Evolutionary conservation across 1,140 invertebrate species (phyloP), one percentile per base, ranked within the genome.

Genomic region (Drosophila pectinifera): DNA sequence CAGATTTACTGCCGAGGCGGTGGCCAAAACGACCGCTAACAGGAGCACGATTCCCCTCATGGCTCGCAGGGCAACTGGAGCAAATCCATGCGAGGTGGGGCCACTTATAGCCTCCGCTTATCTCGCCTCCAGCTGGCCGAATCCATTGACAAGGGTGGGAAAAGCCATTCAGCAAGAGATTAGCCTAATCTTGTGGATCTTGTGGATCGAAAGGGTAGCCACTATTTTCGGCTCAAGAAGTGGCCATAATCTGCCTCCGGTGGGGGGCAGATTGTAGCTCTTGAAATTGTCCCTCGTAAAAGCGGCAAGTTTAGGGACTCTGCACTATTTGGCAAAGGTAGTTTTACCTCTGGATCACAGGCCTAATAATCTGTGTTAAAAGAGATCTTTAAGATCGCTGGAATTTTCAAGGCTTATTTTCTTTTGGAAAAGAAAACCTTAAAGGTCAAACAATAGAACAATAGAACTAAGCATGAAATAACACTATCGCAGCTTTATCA

Each of bases 31-130:
- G 22, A 65, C 36, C 61, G 26, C 28, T 24, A 68, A 16, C 4
- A 79, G 20, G 10, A 88, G 42, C 43, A 80, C 64, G 36, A 72
- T 39, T 70, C 41, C 78, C 61, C 42, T 89, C 84, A 88, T 89
- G 57, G 54, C 49, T 63, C 7, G 34, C 76, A 22, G 46, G 42
- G 39, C 56, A 54, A 88, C 79, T 89, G 41, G 58, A 16, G 18
- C 10, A 18, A 18, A 20, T 28, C 28, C 45, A 0, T 42, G 34
- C 28, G 42, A n/a, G 43, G 57, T 51, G 34, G 48, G 45, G 51
- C 18, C 68, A 72, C 72, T 88, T 88, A 88, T 88, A 89, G 84
- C 57, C 57, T 72, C 38, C 2, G 18, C 42, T 77, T 78, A 78
- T 55, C 67, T 64, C 39, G 39, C 64, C 43, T 18, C 43, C 31